Evolutionary conservation across 1,140 invertebrate species (phyloP).

Genomic region (Drosophila arawakana): DNA sequence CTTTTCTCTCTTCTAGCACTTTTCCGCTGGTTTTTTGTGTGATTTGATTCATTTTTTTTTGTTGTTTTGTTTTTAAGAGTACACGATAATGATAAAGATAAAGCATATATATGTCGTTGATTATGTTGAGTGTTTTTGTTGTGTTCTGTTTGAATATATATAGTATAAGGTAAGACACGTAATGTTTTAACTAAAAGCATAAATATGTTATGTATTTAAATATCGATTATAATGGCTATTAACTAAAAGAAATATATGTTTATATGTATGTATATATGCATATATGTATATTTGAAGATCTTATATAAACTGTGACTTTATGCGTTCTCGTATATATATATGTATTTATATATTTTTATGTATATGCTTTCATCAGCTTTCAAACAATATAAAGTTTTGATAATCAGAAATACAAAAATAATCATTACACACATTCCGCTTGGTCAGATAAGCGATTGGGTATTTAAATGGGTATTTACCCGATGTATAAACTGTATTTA

Average conservation of each 20-base stretch:
- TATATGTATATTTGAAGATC: constrained; percentile 50
- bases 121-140: constrained; percentile 58
- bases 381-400: constrained; percentile 7
- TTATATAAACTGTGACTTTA: constrained; percentile 56
- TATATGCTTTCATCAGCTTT: constrained; percentile 33
- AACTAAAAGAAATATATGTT: constrained; percentile 57
- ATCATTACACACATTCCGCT: background rate
- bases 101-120: constrained; percentile 76
- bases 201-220: constrained; percentile 57
- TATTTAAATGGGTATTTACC: constrained; percentile 63
- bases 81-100: constrained; percentile 57
- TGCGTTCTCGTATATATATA: constrained; percentile 41
- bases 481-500: constrained; percentile 37
- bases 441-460: background rate
- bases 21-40: constrained; percentile 36
- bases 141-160: constrained; percentile 41
- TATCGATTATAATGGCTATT: constrained; percentile 51
- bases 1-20: constrained; percentile 48
- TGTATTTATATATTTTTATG: constrained; percentile 19
- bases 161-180: constrained; percentile 63
- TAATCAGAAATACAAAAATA: constrained; percentile 9
- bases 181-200: constrained; percentile 74
- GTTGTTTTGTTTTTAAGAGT: constrained; percentile 42
- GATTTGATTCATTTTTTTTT: constrained; percentile 25
- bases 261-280: constrained; percentile 33